These are phyloP conservation scores for Rhynchotus rufescens DNA, from an alignment of 2,797 vertebrate genomes.

Conservation along the genomic window DNA sequence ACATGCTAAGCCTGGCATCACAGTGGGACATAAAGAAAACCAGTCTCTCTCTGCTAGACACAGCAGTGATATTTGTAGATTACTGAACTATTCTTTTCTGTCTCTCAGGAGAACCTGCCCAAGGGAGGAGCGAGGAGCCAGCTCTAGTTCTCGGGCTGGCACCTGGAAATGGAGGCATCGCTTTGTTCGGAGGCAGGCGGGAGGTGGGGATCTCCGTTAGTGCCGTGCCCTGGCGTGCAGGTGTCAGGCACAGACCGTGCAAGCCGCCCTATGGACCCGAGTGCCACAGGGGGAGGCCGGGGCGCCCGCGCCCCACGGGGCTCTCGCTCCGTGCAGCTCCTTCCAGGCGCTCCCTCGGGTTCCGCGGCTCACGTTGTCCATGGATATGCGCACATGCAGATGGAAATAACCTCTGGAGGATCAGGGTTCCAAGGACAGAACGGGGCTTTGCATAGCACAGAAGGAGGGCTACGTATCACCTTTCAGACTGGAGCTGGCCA, in stretches of 20 bases:
- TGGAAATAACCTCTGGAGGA: conserved; percentile 28
- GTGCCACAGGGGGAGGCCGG: background rate
- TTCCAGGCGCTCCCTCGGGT: background rate
- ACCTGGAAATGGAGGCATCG: background rate
- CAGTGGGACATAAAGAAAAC: background rate
- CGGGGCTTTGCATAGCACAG: background rate
- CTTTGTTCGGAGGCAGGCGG: background rate
- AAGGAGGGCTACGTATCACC: background rate
- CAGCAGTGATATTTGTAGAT: background rate
- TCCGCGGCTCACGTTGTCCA: background rate
- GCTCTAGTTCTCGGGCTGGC: background rate
- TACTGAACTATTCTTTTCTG: background rate
- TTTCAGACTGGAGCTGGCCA: conserved; percentile 17
- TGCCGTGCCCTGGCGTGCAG: background rate
- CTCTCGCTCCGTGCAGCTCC: background rate
- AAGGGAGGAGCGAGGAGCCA: background rate
- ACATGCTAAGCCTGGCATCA: background rate
- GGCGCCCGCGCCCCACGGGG: background rate
- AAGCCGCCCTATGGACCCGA: background rate
- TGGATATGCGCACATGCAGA: background rate
- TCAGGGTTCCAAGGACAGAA: background rate
- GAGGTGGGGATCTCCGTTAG: conserved; percentile 1
- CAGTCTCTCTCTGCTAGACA: background rate
- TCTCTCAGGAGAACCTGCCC: background rate
- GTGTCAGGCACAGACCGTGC: background rate